Conservation (phyloP, 2,113 vertebrate genomes). For the Stegostoma tigrinum region DNA sequence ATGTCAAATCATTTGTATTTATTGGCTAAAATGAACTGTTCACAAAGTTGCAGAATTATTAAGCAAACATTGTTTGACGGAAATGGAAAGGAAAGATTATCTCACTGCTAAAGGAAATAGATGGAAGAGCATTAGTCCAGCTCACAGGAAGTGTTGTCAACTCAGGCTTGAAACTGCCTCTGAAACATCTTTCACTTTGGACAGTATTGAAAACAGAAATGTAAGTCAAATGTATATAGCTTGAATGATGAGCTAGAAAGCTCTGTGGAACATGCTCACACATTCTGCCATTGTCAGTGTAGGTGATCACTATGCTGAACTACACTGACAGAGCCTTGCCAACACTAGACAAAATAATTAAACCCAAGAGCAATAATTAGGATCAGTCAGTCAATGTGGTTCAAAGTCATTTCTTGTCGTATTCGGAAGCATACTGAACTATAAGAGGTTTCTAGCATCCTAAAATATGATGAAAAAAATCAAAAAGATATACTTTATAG, state of each 20-base stretch:
- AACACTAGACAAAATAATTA: not conserved
- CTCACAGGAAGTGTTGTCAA: not conserved
- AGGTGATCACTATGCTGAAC: not conserved
- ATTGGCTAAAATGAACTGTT: too few species aligned
- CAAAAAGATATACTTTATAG: not conserved
- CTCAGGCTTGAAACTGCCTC: not conserved
- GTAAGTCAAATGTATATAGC: not conserved
- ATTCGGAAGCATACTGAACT: not conserved
- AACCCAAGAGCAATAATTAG: conserved; percentile 3
- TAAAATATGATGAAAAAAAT: not conserved
- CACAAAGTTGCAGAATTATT: not conserved
- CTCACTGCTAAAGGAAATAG: not conserved
- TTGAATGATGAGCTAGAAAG: not conserved
- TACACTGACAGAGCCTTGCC: not conserved
- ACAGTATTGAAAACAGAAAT: not conserved
- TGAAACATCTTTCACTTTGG: not conserved
- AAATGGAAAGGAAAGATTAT: not conserved
- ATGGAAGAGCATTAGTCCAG: not conserved
- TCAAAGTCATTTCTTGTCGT: not conserved
- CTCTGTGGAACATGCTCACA: not conserved
- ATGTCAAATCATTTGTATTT: not conserved
- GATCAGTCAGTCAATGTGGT: not conserved
- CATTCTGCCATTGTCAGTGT: not conserved
- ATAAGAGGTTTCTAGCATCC: not conserved
- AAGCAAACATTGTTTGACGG: not conserved